Base-by-base conservation (phyloP, 2,888 invertebrate species). In the Aethes cnicana region DNA sequence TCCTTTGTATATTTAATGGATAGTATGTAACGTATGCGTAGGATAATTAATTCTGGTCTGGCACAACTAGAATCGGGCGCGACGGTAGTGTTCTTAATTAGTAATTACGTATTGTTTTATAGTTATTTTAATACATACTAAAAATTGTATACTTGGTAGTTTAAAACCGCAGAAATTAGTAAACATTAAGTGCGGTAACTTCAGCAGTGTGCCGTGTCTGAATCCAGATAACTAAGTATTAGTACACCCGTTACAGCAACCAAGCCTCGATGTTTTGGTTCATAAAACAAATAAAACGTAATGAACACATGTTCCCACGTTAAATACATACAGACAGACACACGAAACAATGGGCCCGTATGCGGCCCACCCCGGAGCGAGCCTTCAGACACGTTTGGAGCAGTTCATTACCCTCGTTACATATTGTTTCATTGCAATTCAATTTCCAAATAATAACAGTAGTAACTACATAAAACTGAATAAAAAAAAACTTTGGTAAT, bases 271-370 rank as follows among this genome's bases (percentile, higher is more conserved):
- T 44, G 50, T 44, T 50, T 44, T 44, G 43, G 49, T 44, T 23
- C 49, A 43, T 30, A 39, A 50, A 50, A 37, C 50, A 50, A 50
- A 50, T 12, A 36, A n/a, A n/a, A 6, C 26, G 37, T 21, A 46
- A 32, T 25, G 39, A 47, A 48, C 41, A 42, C 18, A 42, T 42
- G 74, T 82, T 87, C 86, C 81, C 87, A 87, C 84, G 84, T 76
- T 56, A 62, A 58, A 68, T 62, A 67, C 66, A 70, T 60, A 72
- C 66, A 72, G 63, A 66, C 68, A 64, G 60, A 57, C 48, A 41
- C 39, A 35, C 65, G 64, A 79, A 77, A 87, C 86, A 88, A 87
- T 87, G 71, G 72, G 64, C 87, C 87, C 87, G 81, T 85, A 87
- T 86, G 66, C 62, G 60, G 82, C 68, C 86, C 85, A 84, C 88